A percentile compares a stretch with the other conserved stretches of the same genome.
Evolutionary conservation across 2,113 vertebrate species (phyloP).

Genomic region (Todiramphus chloris): DNA sequence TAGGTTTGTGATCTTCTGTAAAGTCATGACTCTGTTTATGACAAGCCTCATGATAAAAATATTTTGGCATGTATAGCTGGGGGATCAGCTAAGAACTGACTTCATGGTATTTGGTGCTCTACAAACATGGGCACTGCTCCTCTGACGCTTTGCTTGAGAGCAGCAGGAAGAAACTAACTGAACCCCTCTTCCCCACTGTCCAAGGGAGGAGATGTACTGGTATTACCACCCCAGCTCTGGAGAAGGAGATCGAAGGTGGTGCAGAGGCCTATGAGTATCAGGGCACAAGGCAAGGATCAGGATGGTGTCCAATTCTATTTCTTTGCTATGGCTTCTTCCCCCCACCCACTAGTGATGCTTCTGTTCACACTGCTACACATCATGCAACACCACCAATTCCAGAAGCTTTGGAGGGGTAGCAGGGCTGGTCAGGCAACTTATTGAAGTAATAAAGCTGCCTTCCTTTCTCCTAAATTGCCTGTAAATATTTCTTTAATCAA

Average conservation of each 20-base stretch:
- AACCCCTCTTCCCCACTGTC: neutral
- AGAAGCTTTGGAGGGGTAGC: neutral
- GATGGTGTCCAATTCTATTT: neutral
- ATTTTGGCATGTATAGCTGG: neutral
- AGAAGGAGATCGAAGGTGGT: neutral
- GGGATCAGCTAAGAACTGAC: neutral
- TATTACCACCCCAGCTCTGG: neutral
- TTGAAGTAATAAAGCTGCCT: neutral
- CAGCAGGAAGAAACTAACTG: neutral
- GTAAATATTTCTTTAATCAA: neutral
- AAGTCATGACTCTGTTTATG: neutral
- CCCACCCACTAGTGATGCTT: rapidly evolving
- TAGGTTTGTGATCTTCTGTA: neutral
- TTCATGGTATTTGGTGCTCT: neutral
- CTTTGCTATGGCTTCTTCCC: neutral
- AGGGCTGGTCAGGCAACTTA: neutral
- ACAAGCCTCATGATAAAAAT: neutral
- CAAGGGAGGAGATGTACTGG: neutral
- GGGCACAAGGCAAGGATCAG: no score
- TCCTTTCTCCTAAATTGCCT: neutral
- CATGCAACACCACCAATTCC: neutral
- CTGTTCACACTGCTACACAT: neutral
- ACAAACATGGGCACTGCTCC: neutral
- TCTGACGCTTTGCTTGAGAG: neutral
- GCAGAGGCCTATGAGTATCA: neutral